Conservation (phyloP, 2,113 vertebrate genomes). For the Trachemys scripta region DNA sequence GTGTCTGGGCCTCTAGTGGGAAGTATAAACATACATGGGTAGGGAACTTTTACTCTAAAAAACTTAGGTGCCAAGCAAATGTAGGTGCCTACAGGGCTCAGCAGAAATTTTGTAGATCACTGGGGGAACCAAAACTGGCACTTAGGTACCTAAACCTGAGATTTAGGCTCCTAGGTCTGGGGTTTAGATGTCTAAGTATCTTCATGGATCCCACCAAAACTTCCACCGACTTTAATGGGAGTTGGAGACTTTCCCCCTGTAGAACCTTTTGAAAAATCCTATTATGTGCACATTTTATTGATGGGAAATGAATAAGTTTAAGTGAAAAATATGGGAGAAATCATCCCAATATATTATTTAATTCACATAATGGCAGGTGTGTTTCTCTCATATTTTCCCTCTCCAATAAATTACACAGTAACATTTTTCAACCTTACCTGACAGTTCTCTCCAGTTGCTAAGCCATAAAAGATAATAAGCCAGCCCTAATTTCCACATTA, state of each 20-base stretch:
- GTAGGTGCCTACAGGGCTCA: neutral
- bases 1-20: neutral
- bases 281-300: neutral
- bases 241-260: neutral
- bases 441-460: neutral
- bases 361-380: neutral
- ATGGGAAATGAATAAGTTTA: neutral
- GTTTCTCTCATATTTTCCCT: neutral
- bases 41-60: neutral
- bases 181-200: neutral
- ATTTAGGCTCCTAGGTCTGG: neutral
- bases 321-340: neutral
- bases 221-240: neutral
- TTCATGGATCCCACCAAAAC: neutral
- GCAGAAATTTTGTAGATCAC: neutral
- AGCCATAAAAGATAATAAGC: neutral
- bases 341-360: neutral
- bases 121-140: neutral
- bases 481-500: neutral
- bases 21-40: neutral
- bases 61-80: neutral
- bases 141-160: neutral
- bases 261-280: neutral
- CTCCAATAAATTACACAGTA: accelerated
- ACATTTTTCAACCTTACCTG: neutral